Base-by-base conservation (phyloP, 2,113 vertebrate species). In the Mobula birostris region DNA sequence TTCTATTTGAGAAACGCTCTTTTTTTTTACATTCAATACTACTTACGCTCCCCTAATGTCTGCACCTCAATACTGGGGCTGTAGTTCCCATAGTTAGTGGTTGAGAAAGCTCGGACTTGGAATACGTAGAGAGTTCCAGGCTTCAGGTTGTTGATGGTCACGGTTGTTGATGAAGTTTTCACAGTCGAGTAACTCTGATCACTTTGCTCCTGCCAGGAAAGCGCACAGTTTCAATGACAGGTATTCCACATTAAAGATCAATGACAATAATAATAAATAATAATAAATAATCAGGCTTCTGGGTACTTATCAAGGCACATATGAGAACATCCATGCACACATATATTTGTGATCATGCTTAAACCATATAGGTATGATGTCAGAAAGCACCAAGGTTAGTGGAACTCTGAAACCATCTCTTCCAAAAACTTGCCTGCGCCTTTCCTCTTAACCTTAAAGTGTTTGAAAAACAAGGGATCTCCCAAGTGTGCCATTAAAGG, bases 121-220 rank as follows among this genome's bases (percentile, higher is more conserved):
- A 99, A 99, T 95, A 99, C 96, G 36, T 99, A 99, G 94, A 98
- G 97, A 76, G 98, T 99, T 32, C 98, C 98, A 0, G 98, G 97
- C 95, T 99, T 99, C 94, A 99, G 96, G 96, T 99, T 99, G 96
- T 97, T 97, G 95, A 99, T 97, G 0, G 97, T 98, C 96, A 99
- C 98, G 0, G 98, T 96, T 0, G 98, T 98, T 9, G 97, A 95
- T 0, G 98, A 96, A 0, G 98, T 99, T 96, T 98, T 99, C 95
- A 99, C 97, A 0, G 97, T 99, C 0, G 98, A 99, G 95, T 99
- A 99, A 40, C 97, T 98, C 95, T 98, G 98, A 95, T 99, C 98
- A 95, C 98, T 99, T 96, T 98, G 98, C 95, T 98, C 98, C 98
- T 99, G 96, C 0, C 61, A 92, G 94, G 94, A 94, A 94, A 94